These are phyloP conservation scores for Agrotis clavis DNA, from an alignment of 2,888 invertebrate species.

Conservation along the genomic window DNA sequence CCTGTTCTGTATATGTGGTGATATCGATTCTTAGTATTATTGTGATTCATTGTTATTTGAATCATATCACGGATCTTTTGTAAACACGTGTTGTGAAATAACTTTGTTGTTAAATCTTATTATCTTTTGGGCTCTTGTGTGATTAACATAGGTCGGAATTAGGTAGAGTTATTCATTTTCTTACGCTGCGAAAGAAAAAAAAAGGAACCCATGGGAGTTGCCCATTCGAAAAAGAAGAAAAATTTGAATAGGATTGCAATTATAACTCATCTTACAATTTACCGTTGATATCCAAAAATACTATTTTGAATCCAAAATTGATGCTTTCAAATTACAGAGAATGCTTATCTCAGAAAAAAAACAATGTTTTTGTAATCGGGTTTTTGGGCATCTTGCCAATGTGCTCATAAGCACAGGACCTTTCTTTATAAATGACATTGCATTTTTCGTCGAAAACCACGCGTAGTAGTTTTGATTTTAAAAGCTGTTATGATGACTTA, in stretches of 20 bases:
- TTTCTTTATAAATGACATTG: conserved; percentile 33
- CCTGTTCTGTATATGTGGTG: conserved; percentile 40
- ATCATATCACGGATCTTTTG: conserved; percentile 20
- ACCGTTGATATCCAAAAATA: not conserved
- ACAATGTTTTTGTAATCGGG: not conserved
- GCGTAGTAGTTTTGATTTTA: not conserved
- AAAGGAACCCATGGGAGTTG: too few species aligned
- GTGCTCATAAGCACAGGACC: conserved; percentile 15
- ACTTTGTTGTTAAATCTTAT: not conserved
- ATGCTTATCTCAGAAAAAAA: not conserved
- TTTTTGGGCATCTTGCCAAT: conserved; percentile 38
- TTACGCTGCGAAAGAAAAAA: too few species aligned
- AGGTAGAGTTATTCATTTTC: too few species aligned
- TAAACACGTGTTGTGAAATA: not conserved
- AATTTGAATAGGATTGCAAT: too few species aligned
- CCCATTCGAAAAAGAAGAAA: too few species aligned
- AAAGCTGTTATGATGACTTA: not conserved
- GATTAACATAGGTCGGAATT: too few species aligned
- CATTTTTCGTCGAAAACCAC: conserved; percentile 2
- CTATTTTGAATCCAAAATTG: not conserved
- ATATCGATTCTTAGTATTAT: conserved; percentile 45
- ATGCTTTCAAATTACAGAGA: not conserved
- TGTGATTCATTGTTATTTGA: conserved; percentile 48
- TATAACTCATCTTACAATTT: too few species aligned
- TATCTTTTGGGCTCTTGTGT: not conserved